phyloP scores from a whole-genome alignment of 2,113 vertebrate genomes.

The Vulpes vulpes region DNA sequence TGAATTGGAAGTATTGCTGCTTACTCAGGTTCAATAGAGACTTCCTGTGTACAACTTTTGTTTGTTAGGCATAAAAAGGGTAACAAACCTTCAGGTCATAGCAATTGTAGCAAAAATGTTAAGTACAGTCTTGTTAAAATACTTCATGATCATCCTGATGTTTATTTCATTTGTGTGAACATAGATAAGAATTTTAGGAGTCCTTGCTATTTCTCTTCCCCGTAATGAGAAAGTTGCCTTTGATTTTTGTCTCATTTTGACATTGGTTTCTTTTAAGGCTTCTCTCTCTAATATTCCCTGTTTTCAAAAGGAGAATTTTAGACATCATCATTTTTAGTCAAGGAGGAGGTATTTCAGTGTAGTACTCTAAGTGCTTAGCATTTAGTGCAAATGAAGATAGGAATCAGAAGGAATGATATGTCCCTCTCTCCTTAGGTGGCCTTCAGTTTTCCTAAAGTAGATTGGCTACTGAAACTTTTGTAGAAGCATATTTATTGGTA shows the following conservation, averaged over 20 bases:
- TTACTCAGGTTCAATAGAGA: not conserved
- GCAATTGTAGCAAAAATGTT: slow-evolving; percentile 16
- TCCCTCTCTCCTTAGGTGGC: not conserved
- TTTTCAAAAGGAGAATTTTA: slow-evolving; percentile 56
- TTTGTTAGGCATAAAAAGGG: slow-evolving; percentile 61
- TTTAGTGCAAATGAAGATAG: slow-evolving; percentile 23
- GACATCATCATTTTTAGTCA: not conserved
- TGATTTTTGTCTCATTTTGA: slow-evolving; percentile 47
- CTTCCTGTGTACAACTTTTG: slow-evolving; percentile 29
- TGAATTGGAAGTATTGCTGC: slow-evolving; percentile 18
- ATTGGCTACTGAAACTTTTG: slow-evolving; percentile 31
- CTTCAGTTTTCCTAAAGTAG: slow-evolving; percentile 10
- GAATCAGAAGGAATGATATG: slow-evolving; percentile 31
- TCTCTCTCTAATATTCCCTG: slow-evolving; percentile 26
- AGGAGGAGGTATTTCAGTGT: slow-evolving; percentile 40
- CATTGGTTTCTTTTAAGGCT: slow-evolving; percentile 13
- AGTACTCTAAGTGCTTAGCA: slow-evolving; percentile 35
- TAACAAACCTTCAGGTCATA: slow-evolving; percentile 15
- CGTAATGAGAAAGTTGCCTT: slow-evolving; percentile 31
- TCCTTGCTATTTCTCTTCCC: slow-evolving; percentile 26
- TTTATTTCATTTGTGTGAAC: slow-evolving; percentile 52
- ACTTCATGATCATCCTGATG: not conserved
- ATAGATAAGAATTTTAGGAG: slow-evolving; percentile 51
- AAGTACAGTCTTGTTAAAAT: slow-evolving; percentile 45
- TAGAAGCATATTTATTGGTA: not conserved